Conservation (phyloP, 2,888 invertebrate species). For the Linnaemya vulpina region DNA sequence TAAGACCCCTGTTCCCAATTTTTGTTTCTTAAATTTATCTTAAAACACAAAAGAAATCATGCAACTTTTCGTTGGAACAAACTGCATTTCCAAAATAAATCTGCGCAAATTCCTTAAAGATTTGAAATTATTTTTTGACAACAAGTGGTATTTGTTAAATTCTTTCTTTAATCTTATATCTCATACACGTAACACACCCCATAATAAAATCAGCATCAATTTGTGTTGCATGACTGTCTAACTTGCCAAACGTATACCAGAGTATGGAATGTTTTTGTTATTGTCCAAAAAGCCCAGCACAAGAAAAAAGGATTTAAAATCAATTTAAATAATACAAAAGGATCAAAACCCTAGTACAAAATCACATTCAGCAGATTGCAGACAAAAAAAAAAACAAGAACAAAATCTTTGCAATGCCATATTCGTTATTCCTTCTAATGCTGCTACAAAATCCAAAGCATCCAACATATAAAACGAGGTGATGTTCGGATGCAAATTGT, state of each 20-base stretch:
- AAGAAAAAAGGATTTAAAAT: constrained; percentile 59
- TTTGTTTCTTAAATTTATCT: too few species aligned
- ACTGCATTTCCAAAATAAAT: constrained; percentile 22
- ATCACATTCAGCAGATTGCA: constrained; percentile 51
- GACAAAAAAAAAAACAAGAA: neutral
- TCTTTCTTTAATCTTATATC: neutral
- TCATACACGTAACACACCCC: neutral
- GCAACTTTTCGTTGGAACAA: neutral
- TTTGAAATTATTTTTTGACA: constrained; percentile 54
- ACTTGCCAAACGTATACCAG: neutral
- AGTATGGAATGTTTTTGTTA: constrained; percentile 1
- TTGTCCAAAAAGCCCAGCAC: constrained; percentile 38
- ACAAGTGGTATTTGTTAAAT: constrained; percentile 50
- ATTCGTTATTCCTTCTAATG: constrained; percentile 22
- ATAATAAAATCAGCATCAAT: constrained; percentile 18
- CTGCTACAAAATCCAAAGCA: constrained; percentile 16
- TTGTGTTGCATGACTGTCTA: constrained; percentile 5
- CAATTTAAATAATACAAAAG: constrained; percentile 68
- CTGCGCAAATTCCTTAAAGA: constrained; percentile 16
- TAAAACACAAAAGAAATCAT: too few species aligned
- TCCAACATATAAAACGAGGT: constrained; percentile 13
- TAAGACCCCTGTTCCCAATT: too few species aligned
- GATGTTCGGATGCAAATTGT: constrained; percentile 64
- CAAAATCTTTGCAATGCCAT: constrained; percentile 13
- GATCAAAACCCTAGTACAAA: constrained; percentile 62